phyloP scores from a whole-genome alignment of 2,113 vertebrate species.

The Oriolus oriolus region DNA sequence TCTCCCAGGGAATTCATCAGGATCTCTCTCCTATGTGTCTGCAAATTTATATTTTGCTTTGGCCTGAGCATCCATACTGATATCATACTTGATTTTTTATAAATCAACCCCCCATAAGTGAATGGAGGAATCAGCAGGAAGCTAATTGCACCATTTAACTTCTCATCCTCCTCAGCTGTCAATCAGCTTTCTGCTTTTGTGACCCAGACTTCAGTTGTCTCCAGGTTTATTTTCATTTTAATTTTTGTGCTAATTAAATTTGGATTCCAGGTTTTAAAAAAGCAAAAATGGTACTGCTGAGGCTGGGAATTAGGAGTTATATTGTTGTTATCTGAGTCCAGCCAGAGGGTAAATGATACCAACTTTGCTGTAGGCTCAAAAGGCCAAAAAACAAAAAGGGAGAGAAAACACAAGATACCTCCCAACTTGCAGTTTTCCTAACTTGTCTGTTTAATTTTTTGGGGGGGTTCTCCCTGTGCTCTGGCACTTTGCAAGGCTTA shows the following conservation, averaged over 20 bases:
- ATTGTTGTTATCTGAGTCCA: background rate
- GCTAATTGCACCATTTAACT: background rate
- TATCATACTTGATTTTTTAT: conserved; percentile 15
- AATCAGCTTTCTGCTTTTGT: conserved; percentile 1
- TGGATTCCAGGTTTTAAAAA: conserved; percentile 16
- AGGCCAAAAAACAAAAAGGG: background rate
- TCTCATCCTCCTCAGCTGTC: background rate
- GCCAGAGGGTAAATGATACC: background rate
- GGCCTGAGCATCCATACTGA: background rate
- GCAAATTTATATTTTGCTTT: conserved; percentile 40
- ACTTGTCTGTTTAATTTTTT: background rate
- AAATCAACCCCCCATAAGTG: background rate
- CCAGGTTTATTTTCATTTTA: conserved; percentile 16
- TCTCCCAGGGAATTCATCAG: conserved; percentile 23
- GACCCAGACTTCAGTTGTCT: background rate
- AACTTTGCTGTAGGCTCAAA: background rate
- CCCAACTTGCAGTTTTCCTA: background rate
- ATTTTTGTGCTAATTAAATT: conserved; percentile 42
- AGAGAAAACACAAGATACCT: background rate
- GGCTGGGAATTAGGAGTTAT: background rate
- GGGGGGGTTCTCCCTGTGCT: background rate
- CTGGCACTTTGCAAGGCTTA: conserved; percentile 6
- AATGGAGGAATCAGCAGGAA: background rate
- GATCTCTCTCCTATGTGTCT: background rate
- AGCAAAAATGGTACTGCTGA: background rate